Conservation (phyloP, 1,140 invertebrate species). For the Drosophila ironensis region DNA sequence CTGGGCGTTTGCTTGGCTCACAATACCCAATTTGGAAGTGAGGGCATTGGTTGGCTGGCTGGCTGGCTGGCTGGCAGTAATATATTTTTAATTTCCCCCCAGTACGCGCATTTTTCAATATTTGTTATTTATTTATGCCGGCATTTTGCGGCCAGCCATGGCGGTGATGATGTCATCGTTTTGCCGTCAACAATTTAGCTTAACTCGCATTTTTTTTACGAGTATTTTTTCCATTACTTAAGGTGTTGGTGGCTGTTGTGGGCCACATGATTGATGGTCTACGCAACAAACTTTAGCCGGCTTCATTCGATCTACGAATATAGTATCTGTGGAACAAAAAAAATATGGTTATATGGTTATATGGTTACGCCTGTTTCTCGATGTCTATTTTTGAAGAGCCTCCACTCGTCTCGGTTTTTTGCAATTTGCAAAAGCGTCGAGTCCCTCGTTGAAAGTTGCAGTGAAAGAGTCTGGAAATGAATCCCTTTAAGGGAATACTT, state of each 20-base stretch:
- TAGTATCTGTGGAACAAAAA: not conserved
- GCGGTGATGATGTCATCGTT: conserved; percentile 60
- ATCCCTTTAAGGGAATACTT: too few species aligned
- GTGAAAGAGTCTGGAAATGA: too few species aligned
- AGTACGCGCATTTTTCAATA: conserved; percentile 59
- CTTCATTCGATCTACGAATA: conserved; percentile 20
- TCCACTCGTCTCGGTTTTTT: too few species aligned
- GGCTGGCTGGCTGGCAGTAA: conserved; percentile 32
- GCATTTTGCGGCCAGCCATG: conserved; percentile 1
- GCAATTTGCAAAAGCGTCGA: too few species aligned
- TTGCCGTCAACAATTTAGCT: conserved; percentile 9
- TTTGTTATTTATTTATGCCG: conserved; percentile 50
- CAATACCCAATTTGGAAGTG: not conserved
- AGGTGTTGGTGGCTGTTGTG: conserved; percentile 14
- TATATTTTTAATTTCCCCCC: conserved; percentile 55
- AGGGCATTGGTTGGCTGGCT: too few species aligned
- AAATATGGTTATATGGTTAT: too few species aligned
- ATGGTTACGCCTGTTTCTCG: not conserved
- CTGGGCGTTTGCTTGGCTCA: too few species aligned
- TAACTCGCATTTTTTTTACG: conserved; percentile 4
- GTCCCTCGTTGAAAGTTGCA: too few species aligned
- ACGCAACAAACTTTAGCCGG: conserved; percentile 6
- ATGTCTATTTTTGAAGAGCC: conserved; percentile 13
- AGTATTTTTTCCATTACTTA: conserved; percentile 20
- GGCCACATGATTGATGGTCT: conserved; percentile 46